Evolutionary conservation across 2,113 vertebrate genomes (phyloP).

Genomic region (Coptodon rendalli): DNA sequence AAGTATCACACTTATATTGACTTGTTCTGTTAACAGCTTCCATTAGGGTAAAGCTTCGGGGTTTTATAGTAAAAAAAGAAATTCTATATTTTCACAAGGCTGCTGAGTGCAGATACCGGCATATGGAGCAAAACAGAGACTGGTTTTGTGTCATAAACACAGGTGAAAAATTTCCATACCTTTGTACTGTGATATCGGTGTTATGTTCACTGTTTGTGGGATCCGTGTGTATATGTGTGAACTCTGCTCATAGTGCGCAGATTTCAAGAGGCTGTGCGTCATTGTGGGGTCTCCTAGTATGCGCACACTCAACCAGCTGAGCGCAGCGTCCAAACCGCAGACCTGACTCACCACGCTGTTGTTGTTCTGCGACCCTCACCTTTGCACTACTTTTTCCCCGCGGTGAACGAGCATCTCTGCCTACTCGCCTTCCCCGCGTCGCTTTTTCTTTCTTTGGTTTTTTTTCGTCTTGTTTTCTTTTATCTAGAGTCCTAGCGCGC

Average conservation of each 20-base stretch:
- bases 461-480: constrained; percentile 32
- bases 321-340: constrained; percentile 2
- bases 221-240: background rate
- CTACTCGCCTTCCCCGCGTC: background rate
- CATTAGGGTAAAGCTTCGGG: background rate
- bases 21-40: background rate
- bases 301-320: background rate
- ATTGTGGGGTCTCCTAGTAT: background rate
- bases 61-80: background rate
- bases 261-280: constrained; percentile 15
- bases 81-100: background rate
- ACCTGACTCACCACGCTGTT: constrained; percentile 37
- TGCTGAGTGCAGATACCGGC: background rate
- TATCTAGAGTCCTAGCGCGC: constrained; percentile 4
- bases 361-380: constrained; percentile 44
- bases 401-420: constrained; percentile 15
- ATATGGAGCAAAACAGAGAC: background rate
- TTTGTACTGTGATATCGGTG: background rate
- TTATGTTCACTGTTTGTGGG: background rate
- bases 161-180: background rate
- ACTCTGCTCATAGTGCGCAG: background rate
- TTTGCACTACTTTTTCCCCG: constrained; percentile 41
- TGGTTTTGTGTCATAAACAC: background rate
- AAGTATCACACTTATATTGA: background rate
- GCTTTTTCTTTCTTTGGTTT: background rate